Base-by-base conservation (phyloP, 2,113 vertebrate species). In the Oxygymnocypris stewartii region DNA sequence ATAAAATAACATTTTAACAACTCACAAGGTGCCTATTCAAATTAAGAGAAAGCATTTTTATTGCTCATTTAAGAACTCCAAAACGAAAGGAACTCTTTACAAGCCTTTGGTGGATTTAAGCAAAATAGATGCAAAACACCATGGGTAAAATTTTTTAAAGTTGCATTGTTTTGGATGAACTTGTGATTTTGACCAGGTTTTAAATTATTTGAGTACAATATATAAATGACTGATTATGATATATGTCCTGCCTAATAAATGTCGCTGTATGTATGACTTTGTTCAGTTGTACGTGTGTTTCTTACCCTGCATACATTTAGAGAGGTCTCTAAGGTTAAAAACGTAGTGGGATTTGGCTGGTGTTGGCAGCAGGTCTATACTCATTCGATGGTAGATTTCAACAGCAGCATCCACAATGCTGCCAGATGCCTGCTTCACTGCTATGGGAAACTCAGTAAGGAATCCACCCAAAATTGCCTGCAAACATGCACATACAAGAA, bases 291-390 rank as follows among this genome's bases (percentile, higher is more conserved):
- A 6, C 37, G 13, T 57, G 16, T 73, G 67, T 61, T 73, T 37
- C 88, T 86, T 91, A 97, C 96, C 96, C 93, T 97, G 96, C 40
- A 97, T 93, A 90, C 96, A 97, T 84, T 97, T 97, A 84, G 96
- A 97, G 86, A 98, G 95, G 87, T 97, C 96, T 71, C 96, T 90
- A 44, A 97, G 94, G 90, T 97, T 97, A 93, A 97, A 98, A 79
- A 97, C 93, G 25, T 97, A 97, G 91, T 97, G 97, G 57, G 96
- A 97, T 92, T 97, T 97, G 88, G 95, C 96, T 3, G 96, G 96
- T 71, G 96, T 97, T 82, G 96, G 97, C 57, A 98, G 94, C 88
- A 98, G 94, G 90, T 97, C 96, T 54, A 96, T 79, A 85, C 96
- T 97, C 95, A 97, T 96, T 85, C 95, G 94, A 83, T 92, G 90